Percentiles rank a stretch among this genome's conserved stretches.
phyloP scores from a whole-genome alignment of 1,140 invertebrate species.

The Adelges cooleyi region DNA sequence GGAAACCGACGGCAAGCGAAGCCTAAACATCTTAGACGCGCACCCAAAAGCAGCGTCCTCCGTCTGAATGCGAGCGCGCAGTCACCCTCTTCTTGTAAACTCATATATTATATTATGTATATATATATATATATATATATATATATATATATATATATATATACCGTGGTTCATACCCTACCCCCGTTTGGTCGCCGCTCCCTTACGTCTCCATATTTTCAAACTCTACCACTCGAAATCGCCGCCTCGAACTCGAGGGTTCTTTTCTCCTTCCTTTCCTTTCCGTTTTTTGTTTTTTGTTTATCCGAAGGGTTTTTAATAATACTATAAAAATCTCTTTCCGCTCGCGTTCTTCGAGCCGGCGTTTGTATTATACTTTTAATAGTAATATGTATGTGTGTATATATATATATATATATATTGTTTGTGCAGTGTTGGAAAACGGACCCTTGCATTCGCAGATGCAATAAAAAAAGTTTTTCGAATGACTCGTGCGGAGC shows the following conservation, averaged over 20 bases:
- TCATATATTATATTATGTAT: neutral
- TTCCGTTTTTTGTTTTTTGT: neutral
- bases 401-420: neutral
- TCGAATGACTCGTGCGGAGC: neutral
- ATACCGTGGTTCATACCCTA: neutral
- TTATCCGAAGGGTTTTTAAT: neutral
- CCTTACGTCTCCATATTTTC: conserved; percentile 3
- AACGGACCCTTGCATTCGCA: neutral
- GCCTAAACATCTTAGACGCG: conserved; percentile 19
- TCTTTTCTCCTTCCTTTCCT: neutral
- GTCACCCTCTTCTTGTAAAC: too few relatives aligned
- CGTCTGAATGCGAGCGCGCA: neutral
- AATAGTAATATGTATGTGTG: too few relatives aligned
- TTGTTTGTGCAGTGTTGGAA: neutral
- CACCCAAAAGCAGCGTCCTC: neutral
- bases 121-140: neutral
- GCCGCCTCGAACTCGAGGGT: neutral
- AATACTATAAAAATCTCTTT: conserved; percentile 22
- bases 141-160: too few relatives aligned
- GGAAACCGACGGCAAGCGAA: conserved; percentile 11
- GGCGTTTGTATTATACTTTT: too few relatives aligned
- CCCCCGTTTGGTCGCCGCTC: neutral
- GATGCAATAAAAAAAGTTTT: neutral
- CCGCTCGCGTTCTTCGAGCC: neutral
- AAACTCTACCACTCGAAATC: conserved; percentile 8